Evolutionary conservation across 2,113 vertebrate species (phyloP), one percentile per base, ranked within the genome.

Genomic region (Puma concolor): DNA sequence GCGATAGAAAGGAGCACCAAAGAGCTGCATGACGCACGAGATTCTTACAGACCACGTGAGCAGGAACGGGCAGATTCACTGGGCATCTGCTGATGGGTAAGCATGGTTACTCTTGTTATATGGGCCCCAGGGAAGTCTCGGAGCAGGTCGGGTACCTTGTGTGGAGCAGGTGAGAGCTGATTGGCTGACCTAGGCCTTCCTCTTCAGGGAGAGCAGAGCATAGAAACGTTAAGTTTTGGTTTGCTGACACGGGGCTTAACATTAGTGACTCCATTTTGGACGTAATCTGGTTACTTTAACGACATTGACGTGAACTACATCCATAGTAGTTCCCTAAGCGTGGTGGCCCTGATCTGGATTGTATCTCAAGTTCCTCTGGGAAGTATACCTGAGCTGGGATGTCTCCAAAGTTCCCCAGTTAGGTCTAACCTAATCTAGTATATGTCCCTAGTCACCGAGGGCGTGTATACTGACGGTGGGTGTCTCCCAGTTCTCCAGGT

Each of bases 21-120:
- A 38, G 69, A 6, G 5, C 36, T 25, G 36, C 5, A 11, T 10
- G 0, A 25, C 21, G 10, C 33, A 2, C 2, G 36, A 6, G 21
- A 16, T 21, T 21, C 19, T 57, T 57, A 21, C 17, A 19, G 19
- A 21, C 57, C 57, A 41, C 3, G 67, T 0, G 4, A 66, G 64
- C 21, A 13, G 36, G 36, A 6, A 72, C 36, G 6, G 36, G 69
- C 12, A 23, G 69, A 5, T 4, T 23, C 8, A 36, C 69, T 12
- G 36, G 69, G 69, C 36, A 23, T 5, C 11, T 25, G 19, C 69
- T 25, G 69, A 23, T 0, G 36, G 69, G 69, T 6, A 10, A 25
- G 36, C 69, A 1, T 12, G 36, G 69, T 2, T 6, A 23, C 21
- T 72, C 69, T 13, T 23, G 19, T 4, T 72, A 4, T 2, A 4